Conservation (phyloP, 2,797 vertebrate species). For the Australoheros facetus region DNA sequence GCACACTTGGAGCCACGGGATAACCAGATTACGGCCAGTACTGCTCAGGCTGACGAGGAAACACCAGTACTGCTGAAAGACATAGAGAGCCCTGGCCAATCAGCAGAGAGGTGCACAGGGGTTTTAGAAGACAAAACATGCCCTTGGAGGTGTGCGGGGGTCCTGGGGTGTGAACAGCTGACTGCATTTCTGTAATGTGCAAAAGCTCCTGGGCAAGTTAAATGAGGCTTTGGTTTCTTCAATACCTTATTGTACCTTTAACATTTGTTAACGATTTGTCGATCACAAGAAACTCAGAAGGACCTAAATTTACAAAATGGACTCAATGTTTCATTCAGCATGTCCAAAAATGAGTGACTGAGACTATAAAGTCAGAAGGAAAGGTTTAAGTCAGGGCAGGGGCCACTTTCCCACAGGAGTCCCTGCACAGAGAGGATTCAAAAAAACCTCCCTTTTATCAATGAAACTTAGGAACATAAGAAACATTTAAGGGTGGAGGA, state of each 20-base stretch:
- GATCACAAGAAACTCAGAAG: background rate
- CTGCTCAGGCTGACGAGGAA: constrained; percentile 15
- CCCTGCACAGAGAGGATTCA: too few species aligned
- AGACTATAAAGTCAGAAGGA: background rate
- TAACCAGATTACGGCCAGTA: constrained; percentile 20
- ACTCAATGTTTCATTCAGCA: background rate
- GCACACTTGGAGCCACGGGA: constrained; percentile 32
- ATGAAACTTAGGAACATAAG: too few species aligned
- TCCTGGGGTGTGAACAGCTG: constrained; percentile 33
- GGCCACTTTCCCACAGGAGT: background rate
- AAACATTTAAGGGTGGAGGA: too few species aligned
- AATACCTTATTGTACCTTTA: background rate
- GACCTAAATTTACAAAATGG: background rate
- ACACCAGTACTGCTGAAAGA: constrained; percentile 45
- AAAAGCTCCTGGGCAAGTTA: background rate
- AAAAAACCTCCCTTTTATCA: too few species aligned
- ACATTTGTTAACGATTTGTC: background rate
- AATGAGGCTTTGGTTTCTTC: background rate
- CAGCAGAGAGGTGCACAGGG: background rate
- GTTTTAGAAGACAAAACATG: background rate
- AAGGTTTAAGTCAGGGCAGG: background rate
- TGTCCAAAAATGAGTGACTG: background rate
- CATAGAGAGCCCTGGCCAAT: constrained; percentile 14
- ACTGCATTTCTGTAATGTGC: background rate
- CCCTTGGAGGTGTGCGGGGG: background rate